Evolutionary conservation across 2,113 vertebrate genomes (phyloP).

Genomic region (Anhinga anhinga): DNA sequence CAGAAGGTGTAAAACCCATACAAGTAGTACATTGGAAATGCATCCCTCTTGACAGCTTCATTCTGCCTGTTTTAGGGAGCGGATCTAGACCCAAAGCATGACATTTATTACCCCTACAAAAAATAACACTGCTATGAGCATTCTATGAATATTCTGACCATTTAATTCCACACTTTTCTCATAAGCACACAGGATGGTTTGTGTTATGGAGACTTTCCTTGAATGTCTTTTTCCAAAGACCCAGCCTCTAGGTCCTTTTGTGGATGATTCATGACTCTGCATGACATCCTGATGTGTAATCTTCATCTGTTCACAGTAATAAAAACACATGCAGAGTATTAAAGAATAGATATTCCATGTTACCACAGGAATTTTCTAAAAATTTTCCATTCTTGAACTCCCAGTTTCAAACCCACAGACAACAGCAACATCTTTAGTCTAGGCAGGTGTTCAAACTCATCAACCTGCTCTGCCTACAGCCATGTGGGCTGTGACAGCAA

Average conservation of each 20-base stretch:
- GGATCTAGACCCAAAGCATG: background rate
- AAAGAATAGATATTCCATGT: background rate
- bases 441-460: background rate
- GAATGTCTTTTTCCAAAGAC: background rate
- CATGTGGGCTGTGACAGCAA: background rate
- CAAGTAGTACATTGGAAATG: background rate
- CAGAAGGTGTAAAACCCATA: background rate
- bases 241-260: background rate
- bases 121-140: background rate
- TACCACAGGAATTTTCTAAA: background rate
- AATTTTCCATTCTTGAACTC: background rate
- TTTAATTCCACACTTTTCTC: background rate
- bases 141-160: background rate
- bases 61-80: background rate
- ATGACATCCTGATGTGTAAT: background rate
- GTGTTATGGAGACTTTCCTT: background rate
- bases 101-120: background rate
- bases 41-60: background rate
- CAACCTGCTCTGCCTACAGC: background rate
- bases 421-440: background rate
- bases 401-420: background rate
- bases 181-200: background rate
- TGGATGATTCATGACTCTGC: background rate
- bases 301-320: background rate
- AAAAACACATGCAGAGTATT: background rate